Evolutionary conservation across 2,113 vertebrate species (phyloP), one percentile per base, ranked within the genome.

Genomic region (Bufo gargarizans): DNA sequence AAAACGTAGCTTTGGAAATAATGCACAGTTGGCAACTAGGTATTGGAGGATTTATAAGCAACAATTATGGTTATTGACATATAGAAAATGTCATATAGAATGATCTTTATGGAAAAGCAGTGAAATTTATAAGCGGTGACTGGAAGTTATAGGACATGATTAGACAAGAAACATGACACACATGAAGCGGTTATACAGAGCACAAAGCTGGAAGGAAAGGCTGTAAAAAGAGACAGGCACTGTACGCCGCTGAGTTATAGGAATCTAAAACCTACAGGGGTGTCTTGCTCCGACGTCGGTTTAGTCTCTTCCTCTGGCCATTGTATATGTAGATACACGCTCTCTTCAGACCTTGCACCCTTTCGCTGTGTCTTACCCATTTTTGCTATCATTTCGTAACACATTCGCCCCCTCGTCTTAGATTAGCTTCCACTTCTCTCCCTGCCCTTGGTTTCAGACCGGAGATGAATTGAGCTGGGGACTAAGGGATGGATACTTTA

Each of bases 401-500:
- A 77, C 53, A 81, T 80, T 33, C 49, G 12, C 43, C 65, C 20
- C 65, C 67, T 83, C 49, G 13, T 45, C 53, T 43, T 53, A 79
- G 49, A 22, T 55, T 55, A n/a, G 53, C 65, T 11, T 84, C 49
- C 45, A 33, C 55, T 86, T 43, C 89, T 89, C 91, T 90, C 81
- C 80, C 80, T 65, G 90, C 91, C 91, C 90, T 89, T 89, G 82
- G 81, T 84, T 84, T 89, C 82, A 84, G 87, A 67, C 72, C 43
- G 50, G 87, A 89, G 87, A 89, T 89, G 87, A 89, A 89, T 89
- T 89, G 82, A 89, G 87, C 87, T 84, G 87, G 87, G 87, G 87
- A 89, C 76, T 81, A 84, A 76, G 87, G 87, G 87, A 89, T 84
- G 82, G 87, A 89, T 84, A 78, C 59, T 84, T 89, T 89, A 89